phyloP scores from a whole-genome alignment of 2,797 vertebrate genomes.

The Coregonus suidteri region DNA sequence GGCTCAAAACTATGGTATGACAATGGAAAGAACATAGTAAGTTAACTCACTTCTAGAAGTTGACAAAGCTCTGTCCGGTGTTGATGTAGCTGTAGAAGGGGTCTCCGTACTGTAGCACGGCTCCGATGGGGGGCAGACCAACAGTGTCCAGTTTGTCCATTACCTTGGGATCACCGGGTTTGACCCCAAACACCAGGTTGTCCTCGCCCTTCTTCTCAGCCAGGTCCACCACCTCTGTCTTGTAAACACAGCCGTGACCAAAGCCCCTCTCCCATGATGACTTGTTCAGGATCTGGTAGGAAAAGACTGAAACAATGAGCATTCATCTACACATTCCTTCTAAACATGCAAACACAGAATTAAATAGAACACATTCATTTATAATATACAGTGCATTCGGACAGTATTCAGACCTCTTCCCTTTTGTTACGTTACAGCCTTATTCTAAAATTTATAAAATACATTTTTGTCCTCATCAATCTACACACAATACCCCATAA shows the following conservation, averaged over 20 bases:
- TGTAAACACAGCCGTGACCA: constrained; percentile 92
- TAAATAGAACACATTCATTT: not conserved
- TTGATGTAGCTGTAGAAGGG: constrained; percentile 87
- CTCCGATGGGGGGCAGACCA: constrained; percentile 86
- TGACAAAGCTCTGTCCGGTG: constrained; percentile 82
- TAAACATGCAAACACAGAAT: too few relatives aligned
- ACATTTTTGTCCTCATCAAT: too few relatives aligned
- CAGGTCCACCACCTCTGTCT: constrained; percentile 92
- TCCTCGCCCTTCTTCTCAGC: constrained; percentile 83
- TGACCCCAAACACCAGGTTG: constrained; percentile 86
- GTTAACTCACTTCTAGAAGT: constrained; percentile 82
- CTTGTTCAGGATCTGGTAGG: constrained; percentile 89
- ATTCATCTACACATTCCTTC: too few relatives aligned
- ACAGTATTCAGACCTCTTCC: too few relatives aligned
- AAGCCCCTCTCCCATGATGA: constrained; percentile 97
- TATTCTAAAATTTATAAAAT: too few relatives aligned
- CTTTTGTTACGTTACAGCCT: too few relatives aligned
- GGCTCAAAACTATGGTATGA: too few relatives aligned
- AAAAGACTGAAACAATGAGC: too few relatives aligned
- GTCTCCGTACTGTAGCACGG: constrained; percentile 78
- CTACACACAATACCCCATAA: too few relatives aligned
- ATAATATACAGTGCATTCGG: not conserved
- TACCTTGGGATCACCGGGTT: constrained; percentile 73
- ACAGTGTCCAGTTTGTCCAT: constrained; percentile 81
- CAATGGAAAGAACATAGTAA: too few relatives aligned